Evolutionary conservation across 2,113 vertebrate species (phyloP).

Genomic region (Chloroceryle aenea): DNA sequence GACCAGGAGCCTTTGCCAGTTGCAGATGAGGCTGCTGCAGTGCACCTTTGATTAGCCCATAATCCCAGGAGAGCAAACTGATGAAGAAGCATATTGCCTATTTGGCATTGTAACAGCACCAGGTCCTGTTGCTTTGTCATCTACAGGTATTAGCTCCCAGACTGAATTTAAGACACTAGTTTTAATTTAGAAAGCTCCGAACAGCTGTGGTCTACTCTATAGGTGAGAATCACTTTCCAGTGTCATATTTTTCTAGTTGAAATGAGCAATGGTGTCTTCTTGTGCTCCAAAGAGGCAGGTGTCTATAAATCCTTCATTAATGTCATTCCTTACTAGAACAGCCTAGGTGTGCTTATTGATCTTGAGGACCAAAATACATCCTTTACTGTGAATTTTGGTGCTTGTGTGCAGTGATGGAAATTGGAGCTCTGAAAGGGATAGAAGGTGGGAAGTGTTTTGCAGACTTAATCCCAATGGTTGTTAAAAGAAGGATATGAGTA

Average conservation of each 20-base stretch:
- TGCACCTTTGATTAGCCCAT: background rate
- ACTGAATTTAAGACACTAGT: background rate
- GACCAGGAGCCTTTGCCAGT: background rate
- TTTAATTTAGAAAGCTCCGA: background rate
- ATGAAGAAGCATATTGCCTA: background rate
- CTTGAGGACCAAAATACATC: background rate
- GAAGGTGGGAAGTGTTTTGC: background rate
- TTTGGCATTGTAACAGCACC: background rate
- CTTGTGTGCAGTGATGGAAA: background rate
- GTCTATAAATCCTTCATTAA: background rate
- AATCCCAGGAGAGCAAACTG: background rate
- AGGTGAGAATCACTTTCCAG: background rate
- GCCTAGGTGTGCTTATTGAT: background rate
- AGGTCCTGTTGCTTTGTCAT: background rate
- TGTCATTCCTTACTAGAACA: background rate
- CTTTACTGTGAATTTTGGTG: background rate
- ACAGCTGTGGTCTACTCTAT: background rate
- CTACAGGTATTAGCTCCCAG: background rate
- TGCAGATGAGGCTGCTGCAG: background rate
- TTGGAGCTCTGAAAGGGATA: background rate
- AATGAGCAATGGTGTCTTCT: background rate
- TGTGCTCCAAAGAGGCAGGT: background rate
- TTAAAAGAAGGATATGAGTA: background rate
- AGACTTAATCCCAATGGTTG: background rate
- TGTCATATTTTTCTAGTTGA: background rate